phyloP scores from a whole-genome alignment of 92 coral and sea anemone genomes.

The Plumapathes pennacea region DNA sequence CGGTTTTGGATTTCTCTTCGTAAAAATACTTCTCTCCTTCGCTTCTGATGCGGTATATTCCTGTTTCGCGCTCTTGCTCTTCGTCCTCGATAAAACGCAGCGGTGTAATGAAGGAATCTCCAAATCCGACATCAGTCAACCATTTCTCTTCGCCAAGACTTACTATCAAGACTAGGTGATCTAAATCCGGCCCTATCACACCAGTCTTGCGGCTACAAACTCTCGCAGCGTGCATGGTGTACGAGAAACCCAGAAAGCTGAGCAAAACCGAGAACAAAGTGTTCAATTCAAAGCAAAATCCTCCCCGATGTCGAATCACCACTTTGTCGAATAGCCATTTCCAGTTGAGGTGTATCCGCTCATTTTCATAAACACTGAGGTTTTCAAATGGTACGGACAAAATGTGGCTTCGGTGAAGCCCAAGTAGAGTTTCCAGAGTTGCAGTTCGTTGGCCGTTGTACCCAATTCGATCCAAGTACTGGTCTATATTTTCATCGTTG shows the following conservation, averaged over 20 bases:
- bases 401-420: conserved; percentile 41
- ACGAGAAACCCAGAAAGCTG: conserved; percentile 19
- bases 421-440: conserved; percentile 18
- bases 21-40: conserved; percentile 8
- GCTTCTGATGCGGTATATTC: conserved; percentile 35
- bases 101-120: conserved; percentile 21
- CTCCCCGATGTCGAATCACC: conserved; percentile 48
- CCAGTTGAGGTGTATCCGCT: conserved; percentile 14
- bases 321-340: conserved; percentile 50
- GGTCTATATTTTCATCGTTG: conserved; percentile 1
- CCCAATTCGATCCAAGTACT: conserved; percentile 46
- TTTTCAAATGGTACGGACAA: conserved; percentile 55
- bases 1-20: neutral
- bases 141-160: conserved; percentile 7
- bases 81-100: conserved; percentile 23
- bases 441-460: conserved; percentile 27
- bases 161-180: conserved; percentile 17
- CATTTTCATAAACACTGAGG: conserved; percentile 27
- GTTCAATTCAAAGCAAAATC: conserved; percentile 54
- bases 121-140: conserved; percentile 56
- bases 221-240: conserved; percentile 2
- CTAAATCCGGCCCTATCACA: neutral
- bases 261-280: conserved; percentile 41
- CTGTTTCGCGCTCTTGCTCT: conserved; percentile 32
- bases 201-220: conserved; percentile 9